Conservation (phyloP, 2,888 invertebrate species). For the Laspeyria flexula region DNA sequence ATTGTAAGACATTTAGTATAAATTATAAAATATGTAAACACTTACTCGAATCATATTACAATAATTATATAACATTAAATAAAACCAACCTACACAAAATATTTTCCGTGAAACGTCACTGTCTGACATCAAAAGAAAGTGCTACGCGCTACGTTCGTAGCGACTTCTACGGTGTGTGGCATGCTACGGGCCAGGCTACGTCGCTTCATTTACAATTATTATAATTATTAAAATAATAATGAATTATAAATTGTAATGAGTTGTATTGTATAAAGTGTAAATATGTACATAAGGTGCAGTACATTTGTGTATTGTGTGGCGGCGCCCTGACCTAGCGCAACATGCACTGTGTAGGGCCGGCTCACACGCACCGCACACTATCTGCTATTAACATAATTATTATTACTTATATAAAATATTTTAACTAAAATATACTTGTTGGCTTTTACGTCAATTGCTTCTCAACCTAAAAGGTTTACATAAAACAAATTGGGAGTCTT, state of each 20-base stretch:
- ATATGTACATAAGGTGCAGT: constrained; percentile 9
- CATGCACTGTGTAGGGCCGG: constrained; percentile 36
- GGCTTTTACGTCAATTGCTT: no score
- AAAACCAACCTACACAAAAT: constrained; percentile 14
- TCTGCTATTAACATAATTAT: background rate
- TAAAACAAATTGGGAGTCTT: background rate
- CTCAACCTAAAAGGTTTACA: background rate
- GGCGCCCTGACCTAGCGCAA: constrained; percentile 51
- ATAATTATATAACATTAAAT: constrained; percentile 20
- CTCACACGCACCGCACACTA: background rate
- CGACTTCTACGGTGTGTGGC: constrained; percentile 22
- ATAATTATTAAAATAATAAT: constrained; percentile 7
- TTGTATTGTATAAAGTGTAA: constrained; percentile 13
- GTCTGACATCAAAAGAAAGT: constrained; percentile 39
- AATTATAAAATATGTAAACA: constrained; percentile 2
- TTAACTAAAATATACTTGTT: no score
- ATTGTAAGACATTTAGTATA: constrained; percentile 4
- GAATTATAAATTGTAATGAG: constrained; percentile 6
- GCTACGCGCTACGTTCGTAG: constrained; percentile 43
- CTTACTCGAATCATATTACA: constrained; percentile 14
- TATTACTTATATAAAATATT: no score
- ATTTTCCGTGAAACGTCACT: constrained; percentile 32
- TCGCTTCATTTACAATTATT: constrained; percentile 12
- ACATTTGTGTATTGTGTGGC: background rate
- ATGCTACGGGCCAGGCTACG: constrained; percentile 36